These are phyloP conservation scores for Dorcus parallelipipedus DNA, from an alignment of 2,888 invertebrate genomes.

Conservation along the genomic window DNA sequence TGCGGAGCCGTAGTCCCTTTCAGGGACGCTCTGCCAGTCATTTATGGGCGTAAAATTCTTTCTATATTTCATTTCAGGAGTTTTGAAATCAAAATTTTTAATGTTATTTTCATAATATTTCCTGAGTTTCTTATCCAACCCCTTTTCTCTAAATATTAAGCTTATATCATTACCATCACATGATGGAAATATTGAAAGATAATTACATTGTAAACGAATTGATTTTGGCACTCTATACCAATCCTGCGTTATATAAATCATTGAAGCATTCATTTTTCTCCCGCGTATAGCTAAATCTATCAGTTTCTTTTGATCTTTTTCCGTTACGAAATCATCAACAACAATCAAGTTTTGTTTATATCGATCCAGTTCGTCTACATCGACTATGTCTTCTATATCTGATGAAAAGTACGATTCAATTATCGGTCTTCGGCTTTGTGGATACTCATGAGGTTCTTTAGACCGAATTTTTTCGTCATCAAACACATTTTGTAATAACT, in stretches of 20 bases:
- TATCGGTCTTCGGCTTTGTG: no score
- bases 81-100: constrained; percentile 10
- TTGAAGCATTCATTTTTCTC: not conserved
- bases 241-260: constrained; percentile 11
- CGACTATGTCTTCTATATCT: not conserved
- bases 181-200: constrained; percentile 13
- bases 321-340: not conserved
- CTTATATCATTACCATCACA: constrained; percentile 7
- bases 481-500: constrained; percentile 1
- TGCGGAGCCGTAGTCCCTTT: no score
- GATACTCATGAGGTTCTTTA: no score
- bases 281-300: constrained; percentile 4
- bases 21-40: no score
- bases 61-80: constrained; percentile 9
- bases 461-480: constrained; percentile 4
- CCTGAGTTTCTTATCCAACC: constrained; percentile 9
- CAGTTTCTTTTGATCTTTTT: constrained; percentile 1
- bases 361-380: not conserved
- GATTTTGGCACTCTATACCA: constrained; percentile 11
- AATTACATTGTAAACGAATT: constrained; percentile 12
- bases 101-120: constrained; percentile 5
- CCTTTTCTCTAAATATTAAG: constrained; percentile 10
- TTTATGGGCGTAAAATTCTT: constrained; percentile 10
- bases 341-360: constrained; percentile 1
- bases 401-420: constrained; percentile 1